These are phyloP conservation scores for Microtus ochrogaster DNA, from an alignment of 2,113 vertebrate species.

Conservation along the genomic window DNA sequence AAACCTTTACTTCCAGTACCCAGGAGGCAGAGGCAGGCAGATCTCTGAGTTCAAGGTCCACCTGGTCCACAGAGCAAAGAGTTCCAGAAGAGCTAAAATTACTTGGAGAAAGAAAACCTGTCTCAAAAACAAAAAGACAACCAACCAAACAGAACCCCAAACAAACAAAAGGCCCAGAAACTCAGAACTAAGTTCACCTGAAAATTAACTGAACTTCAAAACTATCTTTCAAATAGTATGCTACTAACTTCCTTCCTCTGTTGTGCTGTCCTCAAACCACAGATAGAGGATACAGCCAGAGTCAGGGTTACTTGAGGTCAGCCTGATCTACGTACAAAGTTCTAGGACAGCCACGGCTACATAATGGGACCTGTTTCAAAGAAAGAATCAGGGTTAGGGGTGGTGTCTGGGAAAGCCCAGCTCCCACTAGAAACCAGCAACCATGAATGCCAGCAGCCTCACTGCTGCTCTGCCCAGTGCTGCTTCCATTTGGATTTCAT, in stretches of 20 bases:
- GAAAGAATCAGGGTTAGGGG: not conserved
- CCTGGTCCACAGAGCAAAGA: not conserved
- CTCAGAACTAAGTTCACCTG: conserved; percentile 40
- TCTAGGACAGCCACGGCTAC: not conserved
- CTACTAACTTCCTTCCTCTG: not conserved
- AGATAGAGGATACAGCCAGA: not conserved
- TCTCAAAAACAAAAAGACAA: not conserved
- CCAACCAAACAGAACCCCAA: not conserved
- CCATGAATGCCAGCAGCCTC: not conserved
- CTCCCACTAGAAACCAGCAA: too few relatives aligned
- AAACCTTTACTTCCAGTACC: not conserved
- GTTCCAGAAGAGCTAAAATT: not conserved
- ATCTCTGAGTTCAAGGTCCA: not conserved
- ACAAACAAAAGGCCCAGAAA: conserved; percentile 4
- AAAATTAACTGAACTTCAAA: not conserved
- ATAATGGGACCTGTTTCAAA: not conserved
- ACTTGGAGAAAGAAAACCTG: not conserved
- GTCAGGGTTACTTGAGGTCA: not conserved
- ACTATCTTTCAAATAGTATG: not conserved
- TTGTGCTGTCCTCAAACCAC: not conserved
- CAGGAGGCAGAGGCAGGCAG: not conserved
- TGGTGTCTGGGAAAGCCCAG: not conserved
- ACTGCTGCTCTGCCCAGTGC: not conserved
- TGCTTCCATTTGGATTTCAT: not conserved
- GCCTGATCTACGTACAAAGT: not conserved